Percentiles rank a stretch among this genome's conserved stretches.
Evolutionary conservation across 2,888 invertebrate species (phyloP).

Genomic region (Argyra leucocephala): DNA sequence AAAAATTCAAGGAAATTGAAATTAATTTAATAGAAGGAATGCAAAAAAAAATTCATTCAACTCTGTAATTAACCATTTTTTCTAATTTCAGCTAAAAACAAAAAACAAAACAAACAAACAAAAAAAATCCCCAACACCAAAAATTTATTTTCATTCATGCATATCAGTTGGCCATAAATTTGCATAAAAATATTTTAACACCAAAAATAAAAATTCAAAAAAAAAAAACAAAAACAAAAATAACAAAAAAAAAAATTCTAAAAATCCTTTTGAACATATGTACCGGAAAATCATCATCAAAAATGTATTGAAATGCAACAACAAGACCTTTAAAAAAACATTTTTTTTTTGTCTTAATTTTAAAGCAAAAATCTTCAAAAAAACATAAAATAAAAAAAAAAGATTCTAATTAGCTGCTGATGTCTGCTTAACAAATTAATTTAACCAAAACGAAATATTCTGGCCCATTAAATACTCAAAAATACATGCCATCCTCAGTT

Average conservation of each 20-base stretch:
- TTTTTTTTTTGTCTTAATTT: too few species aligned
- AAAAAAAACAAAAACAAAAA: background rate
- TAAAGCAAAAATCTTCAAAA: too few species aligned
- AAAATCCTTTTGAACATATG: constrained; percentile 3
- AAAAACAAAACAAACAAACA: too few species aligned
- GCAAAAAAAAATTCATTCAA: too few species aligned
- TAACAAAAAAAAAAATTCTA: background rate
- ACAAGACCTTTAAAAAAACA: too few species aligned
- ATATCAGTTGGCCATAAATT: background rate
- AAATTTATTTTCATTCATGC: background rate
- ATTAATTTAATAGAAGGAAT: too few species aligned
- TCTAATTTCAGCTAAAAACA: too few species aligned
- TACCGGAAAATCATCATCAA: constrained; percentile 2
- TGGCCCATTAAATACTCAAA: background rate
- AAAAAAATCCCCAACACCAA: too few species aligned
- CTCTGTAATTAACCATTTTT: too few species aligned
- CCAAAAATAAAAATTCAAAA: background rate
- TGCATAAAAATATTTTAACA: background rate
- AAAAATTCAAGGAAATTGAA: too few species aligned
- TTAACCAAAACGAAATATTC: constrained; percentile 3
- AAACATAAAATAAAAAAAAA: too few species aligned
- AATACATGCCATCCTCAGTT: too few species aligned
- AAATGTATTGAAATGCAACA: background rate
- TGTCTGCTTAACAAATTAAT: background rate
- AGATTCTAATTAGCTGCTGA: background rate